Percentiles rank a stretch among this genome's conserved stretches.
Evolutionary conservation across 1,140 invertebrate species (phyloP).

Genomic region (Charaxes varanes): DNA sequence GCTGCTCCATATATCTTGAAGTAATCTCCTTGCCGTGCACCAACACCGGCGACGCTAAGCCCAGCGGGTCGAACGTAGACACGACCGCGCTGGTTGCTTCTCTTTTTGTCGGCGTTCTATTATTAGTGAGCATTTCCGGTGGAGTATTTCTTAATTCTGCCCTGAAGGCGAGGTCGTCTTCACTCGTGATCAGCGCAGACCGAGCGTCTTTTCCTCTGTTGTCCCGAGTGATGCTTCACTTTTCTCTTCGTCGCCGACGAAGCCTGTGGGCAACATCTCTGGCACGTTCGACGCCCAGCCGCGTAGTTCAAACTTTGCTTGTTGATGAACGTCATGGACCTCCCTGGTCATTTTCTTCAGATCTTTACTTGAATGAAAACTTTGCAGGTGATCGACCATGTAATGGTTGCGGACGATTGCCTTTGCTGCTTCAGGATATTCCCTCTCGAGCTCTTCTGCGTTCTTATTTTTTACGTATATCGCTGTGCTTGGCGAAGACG

Average conservation of each 20-base stretch:
- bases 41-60: conserved; percentile 5
- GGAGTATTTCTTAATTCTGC: neutral
- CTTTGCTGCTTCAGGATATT: conserved; percentile 20
- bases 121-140: neutral
- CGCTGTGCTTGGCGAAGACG: conserved; percentile 30
- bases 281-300: neutral
- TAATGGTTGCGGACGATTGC: conserved; percentile 25
- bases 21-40: conserved; percentile 9
- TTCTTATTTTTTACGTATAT: conserved; percentile 35
- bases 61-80: conserved; percentile 24
- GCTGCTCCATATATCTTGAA: conserved; percentile 43
- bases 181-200: conserved; percentile 1
- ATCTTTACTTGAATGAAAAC: neutral
- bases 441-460: conserved; percentile 19
- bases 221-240: neutral
- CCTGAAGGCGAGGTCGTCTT: conserved; percentile 10
- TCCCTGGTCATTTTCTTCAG: neutral
- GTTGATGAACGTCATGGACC: neutral
- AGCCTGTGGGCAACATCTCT: neutral
- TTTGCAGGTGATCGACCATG: conserved; percentile 45
- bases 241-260: neutral
- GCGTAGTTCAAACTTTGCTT: conserved; percentile 1
- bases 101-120: conserved; percentile 7
- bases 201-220: conserved; percentile 7
- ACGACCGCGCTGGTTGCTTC: conserved; percentile 17